These are phyloP conservation scores for Phragmatobia fuliginosa DNA, from an alignment of 2,888 invertebrate species.

Conservation along the genomic window DNA sequence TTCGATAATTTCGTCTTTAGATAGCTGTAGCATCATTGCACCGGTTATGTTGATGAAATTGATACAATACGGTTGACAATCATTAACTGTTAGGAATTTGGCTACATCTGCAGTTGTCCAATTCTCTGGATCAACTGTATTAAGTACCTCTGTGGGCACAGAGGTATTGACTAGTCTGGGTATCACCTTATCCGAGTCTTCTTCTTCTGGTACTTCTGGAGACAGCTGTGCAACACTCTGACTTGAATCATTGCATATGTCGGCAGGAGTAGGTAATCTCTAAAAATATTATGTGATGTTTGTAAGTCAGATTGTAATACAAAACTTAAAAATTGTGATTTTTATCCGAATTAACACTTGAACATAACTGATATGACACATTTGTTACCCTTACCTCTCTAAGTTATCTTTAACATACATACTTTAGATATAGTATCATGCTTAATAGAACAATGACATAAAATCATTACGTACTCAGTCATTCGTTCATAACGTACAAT, in stretches of 20 bases:
- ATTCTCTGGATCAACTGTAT: constrained; percentile 79
- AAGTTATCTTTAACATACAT: background rate
- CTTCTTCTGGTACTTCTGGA: constrained; percentile 45
- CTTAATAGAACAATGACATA: background rate
- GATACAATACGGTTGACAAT: constrained; percentile 91
- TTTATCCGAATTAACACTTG: background rate
- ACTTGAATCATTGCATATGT: constrained; percentile 60
- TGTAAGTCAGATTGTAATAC: background rate
- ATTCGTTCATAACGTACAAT: background rate
- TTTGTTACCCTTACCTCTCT: background rate
- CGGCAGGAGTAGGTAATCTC: constrained; percentile 59
- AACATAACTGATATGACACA: background rate
- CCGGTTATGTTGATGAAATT: constrained; percentile 92
- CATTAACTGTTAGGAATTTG: constrained; percentile 95
- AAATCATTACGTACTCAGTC: background rate
- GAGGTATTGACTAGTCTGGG: constrained; percentile 88
- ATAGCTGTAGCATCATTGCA: constrained; percentile 91
- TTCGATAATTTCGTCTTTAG: constrained; percentile 96
- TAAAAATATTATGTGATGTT: constrained; percentile 32
- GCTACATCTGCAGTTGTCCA: constrained; percentile 95
- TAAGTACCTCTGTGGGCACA: constrained; percentile 82
- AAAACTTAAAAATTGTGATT: background rate
- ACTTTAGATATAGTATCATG: background rate
- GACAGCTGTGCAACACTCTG: constrained; percentile 61
- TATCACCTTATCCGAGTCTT: constrained; percentile 87